Percentiles rank a stretch among this genome's conserved stretches.
Evolutionary conservation across 2,797 vertebrate genomes (phyloP).

Genomic region (Gallirallus australis): DNA sequence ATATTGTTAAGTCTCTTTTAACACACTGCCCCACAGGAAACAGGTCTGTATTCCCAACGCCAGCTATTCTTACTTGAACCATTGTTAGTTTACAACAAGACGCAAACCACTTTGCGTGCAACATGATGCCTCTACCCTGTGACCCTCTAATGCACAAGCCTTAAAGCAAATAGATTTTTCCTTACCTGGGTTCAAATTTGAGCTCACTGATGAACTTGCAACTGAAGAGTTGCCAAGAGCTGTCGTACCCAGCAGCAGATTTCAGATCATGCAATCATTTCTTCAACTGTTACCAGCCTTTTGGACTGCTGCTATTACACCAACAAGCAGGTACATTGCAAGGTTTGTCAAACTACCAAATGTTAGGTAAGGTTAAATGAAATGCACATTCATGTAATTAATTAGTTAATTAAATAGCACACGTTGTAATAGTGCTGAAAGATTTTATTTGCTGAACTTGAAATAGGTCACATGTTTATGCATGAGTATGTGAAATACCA

Average conservation of each 20-base stretch:
- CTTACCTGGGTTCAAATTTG: background rate
- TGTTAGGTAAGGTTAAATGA: background rate
- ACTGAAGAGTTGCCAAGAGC: background rate
- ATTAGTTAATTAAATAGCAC: background rate
- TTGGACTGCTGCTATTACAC: background rate
- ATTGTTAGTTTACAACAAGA: background rate
- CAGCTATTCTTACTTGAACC: background rate
- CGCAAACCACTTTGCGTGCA: background rate
- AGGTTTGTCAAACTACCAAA: background rate
- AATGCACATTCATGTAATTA: background rate
- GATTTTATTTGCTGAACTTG: background rate
- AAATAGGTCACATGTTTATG: conserved; percentile 22
- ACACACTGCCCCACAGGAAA: background rate
- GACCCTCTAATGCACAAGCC: background rate
- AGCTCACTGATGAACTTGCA: background rate
- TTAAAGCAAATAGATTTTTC: background rate
- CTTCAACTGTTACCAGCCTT: background rate
- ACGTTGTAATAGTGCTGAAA: background rate
- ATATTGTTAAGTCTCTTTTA: background rate
- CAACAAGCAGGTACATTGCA: background rate
- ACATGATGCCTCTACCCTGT: background rate
- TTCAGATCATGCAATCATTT: background rate
- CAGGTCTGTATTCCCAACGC: background rate
- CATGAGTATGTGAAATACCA: background rate
- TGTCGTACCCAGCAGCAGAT: background rate